phyloP scores from a whole-genome alignment of 2,797 vertebrate species.

The Eidolon dupreanum region DNA sequence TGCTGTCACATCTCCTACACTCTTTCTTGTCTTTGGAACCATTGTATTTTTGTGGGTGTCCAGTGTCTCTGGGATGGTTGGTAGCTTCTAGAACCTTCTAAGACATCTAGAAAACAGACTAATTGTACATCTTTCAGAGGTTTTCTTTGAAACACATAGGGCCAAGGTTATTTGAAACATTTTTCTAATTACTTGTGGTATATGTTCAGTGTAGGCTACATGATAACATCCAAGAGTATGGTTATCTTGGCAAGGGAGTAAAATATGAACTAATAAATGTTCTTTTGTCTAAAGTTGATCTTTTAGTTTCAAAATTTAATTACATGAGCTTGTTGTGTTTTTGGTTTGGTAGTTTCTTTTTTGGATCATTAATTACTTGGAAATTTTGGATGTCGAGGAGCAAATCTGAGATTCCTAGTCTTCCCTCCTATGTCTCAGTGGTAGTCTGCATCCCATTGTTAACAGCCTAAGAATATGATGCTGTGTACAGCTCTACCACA shows the following conservation, averaged over 20 bases:
- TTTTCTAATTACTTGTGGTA: not conserved
- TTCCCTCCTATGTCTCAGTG: not conserved
- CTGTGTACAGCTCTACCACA: not conserved
- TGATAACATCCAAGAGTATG: not conserved
- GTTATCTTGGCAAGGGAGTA: not conserved
- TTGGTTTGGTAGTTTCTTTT: not conserved
- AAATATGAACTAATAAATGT: not conserved
- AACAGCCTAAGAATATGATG: not conserved
- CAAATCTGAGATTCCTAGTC: not conserved
- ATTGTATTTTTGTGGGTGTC: not conserved
- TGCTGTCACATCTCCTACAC: not conserved
- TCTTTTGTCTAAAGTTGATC: not conserved
- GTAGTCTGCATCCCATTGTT: too few relatives aligned
- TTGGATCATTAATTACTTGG: not conserved
- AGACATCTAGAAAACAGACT: not conserved
- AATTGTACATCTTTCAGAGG: not conserved
- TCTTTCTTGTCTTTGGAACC: not conserved
- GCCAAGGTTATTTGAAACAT: not conserved
- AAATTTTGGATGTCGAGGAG: not conserved
- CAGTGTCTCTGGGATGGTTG: not conserved
- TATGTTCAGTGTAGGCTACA: not conserved
- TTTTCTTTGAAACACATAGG: not conserved
- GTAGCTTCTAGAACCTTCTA: conserved; percentile 10
- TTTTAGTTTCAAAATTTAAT: conserved; percentile 12
- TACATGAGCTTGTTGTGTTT: not conserved